Base-by-base conservation (phyloP, 2,888 invertebrate species). In the Drosophila subsilvestris region DNA sequence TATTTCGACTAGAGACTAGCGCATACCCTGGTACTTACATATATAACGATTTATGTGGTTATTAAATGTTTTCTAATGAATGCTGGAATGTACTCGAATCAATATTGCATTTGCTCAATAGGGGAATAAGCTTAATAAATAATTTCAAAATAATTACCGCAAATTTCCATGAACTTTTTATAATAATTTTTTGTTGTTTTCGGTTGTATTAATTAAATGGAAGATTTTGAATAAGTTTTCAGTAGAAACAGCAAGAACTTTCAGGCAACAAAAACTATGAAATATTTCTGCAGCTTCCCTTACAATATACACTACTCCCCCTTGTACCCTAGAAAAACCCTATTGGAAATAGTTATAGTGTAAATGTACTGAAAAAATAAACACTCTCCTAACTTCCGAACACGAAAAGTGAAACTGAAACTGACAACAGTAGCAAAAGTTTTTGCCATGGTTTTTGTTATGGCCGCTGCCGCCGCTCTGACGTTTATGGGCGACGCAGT, bases 341-440 rank as follows among this genome's bases (percentile, higher is more conserved):
- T 2, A 37, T 37, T 37, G 37, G 2, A 37, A 37, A n/a, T 14
- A 37, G 37, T 37, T 37, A 1, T 14, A 37, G 37, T 14, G 37
- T 37, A 37, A 37, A 37, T 14, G 14, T 37, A n/a, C 2, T 7
- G n/a, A 12, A n/a, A 37, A 37, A 37, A 37, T 37, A 37, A 37
- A 37, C 37, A 37, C 7, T 6, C 14, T 14, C 6, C 37, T 12
- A 37, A 37, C 32, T 37, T 0, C 14, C 37, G 37, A 69, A 55
- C 62, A 62, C 61, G 66, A 75, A 80, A 82, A 82, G 78, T 76
- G 76, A 86, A 82, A 83, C 78, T 76, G 76, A 86, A 82, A 83
- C 78, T 78, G 84, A 86, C 78, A 83, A 63, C 73, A 67, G 65
- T 63, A 60, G 67, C 29, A 71, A 82, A 79, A 82, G 63, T 85